phyloP scores from a whole-genome alignment of 2,888 invertebrate genomes.

The Andrena praecox region DNA sequence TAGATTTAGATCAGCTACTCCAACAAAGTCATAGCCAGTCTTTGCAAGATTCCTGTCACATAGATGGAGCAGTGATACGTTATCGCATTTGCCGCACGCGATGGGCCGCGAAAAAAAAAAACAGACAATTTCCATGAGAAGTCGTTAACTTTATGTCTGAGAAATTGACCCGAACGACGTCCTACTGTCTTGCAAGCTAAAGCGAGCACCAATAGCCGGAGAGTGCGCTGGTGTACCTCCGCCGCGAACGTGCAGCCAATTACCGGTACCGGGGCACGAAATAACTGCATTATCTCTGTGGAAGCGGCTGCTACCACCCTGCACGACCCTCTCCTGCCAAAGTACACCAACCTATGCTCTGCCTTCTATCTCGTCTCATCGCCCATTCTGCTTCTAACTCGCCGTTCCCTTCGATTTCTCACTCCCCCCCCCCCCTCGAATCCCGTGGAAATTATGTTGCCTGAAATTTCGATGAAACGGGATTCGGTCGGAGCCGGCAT shows the following conservation, averaged over 20 bases:
- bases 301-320: conserved; percentile 79
- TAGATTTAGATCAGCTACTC: background rate
- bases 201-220: conserved; percentile 62
- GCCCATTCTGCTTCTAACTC: conserved; percentile 48
- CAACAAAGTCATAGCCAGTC: conserved; percentile 12
- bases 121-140: conserved; percentile 76
- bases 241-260: conserved; percentile 81
- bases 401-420: conserved; percentile 51
- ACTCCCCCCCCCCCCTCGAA: conserved; percentile 45
- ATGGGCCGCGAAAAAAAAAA: conserved; percentile 62
- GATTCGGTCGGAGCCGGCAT: conserved; percentile 77
- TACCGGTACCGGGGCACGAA: conserved; percentile 83
- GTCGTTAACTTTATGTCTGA: conserved; percentile 80
- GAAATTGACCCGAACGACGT: conserved; percentile 81
- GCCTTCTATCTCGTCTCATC: conserved; percentile 49
- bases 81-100: conserved; percentile 68
- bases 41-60: conserved; percentile 24
- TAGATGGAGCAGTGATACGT: conserved; percentile 39
- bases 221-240: conserved; percentile 66
- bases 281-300: conserved; percentile 83
- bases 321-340: conserved; percentile 52
- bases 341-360: conserved; percentile 63
- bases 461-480: conserved; percentile 81
- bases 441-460: conserved; percentile 76
- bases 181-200: conserved; percentile 77